Conservation (phyloP, 2,113 vertebrate species). For the Halcyon senegalensis region DNA sequence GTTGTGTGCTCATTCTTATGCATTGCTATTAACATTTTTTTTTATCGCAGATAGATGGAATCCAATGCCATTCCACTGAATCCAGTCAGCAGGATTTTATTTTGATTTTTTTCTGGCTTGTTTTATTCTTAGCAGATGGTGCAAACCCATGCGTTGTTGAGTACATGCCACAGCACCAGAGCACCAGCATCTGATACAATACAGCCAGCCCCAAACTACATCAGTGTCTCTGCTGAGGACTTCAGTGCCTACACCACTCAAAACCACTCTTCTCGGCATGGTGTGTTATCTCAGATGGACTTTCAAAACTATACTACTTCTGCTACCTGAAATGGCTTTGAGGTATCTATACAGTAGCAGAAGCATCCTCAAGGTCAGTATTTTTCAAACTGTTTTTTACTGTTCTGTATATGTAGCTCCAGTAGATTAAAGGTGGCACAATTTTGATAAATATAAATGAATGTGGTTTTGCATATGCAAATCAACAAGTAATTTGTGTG, state of each 20-base stretch:
- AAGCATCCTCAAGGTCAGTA: background rate
- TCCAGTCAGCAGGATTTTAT: constrained; percentile 43
- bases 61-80: background rate
- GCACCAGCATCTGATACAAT: background rate
- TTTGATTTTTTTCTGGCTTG: constrained; percentile 57
- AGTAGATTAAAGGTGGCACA: background rate
- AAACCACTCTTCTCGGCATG: background rate
- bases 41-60: constrained; percentile 24
- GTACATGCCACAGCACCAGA: constrained; percentile 10
- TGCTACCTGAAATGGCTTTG: background rate
- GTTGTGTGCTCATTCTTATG: constrained; percentile 3
- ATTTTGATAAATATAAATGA: background rate
- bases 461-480: background rate
- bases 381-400: background rate
- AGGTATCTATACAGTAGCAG: background rate
- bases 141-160: constrained; percentile 19
- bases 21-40: constrained; percentile 32
- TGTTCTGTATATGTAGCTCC: accelerated
- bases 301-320: background rate
- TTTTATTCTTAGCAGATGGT: constrained; percentile 59
- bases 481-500: background rate
- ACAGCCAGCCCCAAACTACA: background rate
- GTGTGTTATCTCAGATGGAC: background rate
- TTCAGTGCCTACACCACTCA: background rate
- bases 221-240: background rate